Evolutionary conservation across 2,113 vertebrate species (phyloP).

Genomic region (Sapajus apella): DNA sequence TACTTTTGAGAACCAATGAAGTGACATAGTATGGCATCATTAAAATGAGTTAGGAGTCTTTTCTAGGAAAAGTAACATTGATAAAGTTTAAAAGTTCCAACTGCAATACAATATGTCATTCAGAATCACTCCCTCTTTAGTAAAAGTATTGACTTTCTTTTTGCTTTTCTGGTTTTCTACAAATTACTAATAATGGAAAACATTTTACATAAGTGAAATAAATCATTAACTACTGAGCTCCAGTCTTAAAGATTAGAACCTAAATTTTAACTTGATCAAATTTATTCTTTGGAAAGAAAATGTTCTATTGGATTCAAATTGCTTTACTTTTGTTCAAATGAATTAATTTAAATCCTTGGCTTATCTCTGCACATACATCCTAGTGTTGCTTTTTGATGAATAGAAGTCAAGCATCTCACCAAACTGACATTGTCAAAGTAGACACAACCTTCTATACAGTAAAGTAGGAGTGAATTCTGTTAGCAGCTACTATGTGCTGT

Average conservation of each 20-base stretch:
- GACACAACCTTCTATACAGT: background rate
- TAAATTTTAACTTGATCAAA: background rate
- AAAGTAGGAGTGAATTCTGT: background rate
- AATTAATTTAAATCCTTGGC: background rate
- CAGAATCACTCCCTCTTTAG: background rate
- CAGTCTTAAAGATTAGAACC: background rate
- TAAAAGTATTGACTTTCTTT: background rate
- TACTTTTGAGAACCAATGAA: background rate
- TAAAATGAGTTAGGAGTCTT: background rate
- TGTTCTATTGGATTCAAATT: background rate
- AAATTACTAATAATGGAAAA: background rate
- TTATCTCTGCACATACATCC: background rate
- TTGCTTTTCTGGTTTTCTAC: constrained; percentile 14
- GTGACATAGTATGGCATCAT: background rate
- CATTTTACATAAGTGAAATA: background rate
- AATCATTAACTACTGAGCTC: background rate
- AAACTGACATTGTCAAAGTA: constrained; percentile 1
- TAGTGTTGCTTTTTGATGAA: background rate
- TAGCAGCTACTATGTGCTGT: background rate
- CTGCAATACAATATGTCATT: background rate
- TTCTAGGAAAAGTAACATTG: background rate
- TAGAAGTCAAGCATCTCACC: background rate
- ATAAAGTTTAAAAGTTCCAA: background rate
- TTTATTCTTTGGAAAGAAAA: background rate
- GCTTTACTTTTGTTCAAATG: background rate